A percentile compares a stretch with the other conserved stretches of the same genome.
Evolutionary conservation across 37 sponge, comb jelly and placozoan species (phyloP).

Genomic region (Lycopodina hypogea): DNA sequence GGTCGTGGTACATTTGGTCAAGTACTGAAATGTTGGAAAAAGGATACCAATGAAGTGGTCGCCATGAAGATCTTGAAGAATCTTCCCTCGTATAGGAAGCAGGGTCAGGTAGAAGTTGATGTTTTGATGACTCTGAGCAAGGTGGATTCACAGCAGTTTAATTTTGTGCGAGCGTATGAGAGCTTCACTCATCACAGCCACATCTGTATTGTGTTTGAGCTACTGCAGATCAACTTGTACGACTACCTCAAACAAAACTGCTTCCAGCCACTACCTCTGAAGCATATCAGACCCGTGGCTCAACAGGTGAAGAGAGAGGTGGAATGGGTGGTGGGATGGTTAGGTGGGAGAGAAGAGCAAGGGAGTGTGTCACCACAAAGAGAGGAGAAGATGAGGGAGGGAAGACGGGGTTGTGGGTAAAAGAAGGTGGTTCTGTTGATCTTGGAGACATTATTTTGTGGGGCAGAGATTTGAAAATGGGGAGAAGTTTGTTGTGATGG

Average conservation of each 20-base stretch:
- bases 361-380: neutral
- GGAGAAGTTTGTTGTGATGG: neutral
- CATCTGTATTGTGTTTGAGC: slow-evolving; percentile 94
- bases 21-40: slow-evolving; percentile 80
- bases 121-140: slow-evolving; percentile 62
- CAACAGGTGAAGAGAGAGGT: slow-evolving; percentile 59
- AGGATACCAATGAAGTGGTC: slow-evolving; percentile 75
- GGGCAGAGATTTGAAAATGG: too few species aligned
- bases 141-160: slow-evolving; percentile 65
- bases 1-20: slow-evolving; percentile 96
- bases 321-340: neutral
- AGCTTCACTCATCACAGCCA: slow-evolving; percentile 83
- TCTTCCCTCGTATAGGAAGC: slow-evolving; percentile 86
- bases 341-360: neutral
- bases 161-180: slow-evolving; percentile 87
- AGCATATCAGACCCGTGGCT: slow-evolving; percentile 88
- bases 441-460: neutral
- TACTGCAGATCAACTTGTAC: slow-evolving; percentile 87
- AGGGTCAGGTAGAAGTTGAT: slow-evolving; percentile 90
- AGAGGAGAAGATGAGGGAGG: neutral
- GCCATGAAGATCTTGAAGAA: slow-evolving; percentile 91
- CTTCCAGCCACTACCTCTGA: slow-evolving; percentile 85
- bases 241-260: slow-evolving; percentile 81
- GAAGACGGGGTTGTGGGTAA: neutral
- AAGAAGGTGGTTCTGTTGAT: neutral